phyloP scores from a whole-genome alignment of 1,140 invertebrate species.

The Protaetia brevitarsis region DNA sequence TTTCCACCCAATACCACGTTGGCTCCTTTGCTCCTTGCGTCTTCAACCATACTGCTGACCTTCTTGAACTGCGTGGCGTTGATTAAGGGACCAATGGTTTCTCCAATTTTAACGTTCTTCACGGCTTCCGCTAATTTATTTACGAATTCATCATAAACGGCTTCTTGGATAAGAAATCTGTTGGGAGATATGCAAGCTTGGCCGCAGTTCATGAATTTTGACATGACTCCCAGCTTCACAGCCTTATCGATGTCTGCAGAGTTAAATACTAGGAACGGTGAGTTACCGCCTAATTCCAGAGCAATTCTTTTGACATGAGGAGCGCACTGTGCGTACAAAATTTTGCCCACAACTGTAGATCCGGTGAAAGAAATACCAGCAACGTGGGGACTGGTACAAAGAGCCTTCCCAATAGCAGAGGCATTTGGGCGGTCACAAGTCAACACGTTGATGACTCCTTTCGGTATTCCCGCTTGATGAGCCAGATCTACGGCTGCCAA shows the following conservation, averaged over 20 bases:
- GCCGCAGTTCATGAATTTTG: slow-evolving; percentile 96
- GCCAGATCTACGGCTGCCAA: slow-evolving; percentile 78
- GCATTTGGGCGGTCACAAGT: slow-evolving; percentile 78
- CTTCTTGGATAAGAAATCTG: slow-evolving; percentile 85
- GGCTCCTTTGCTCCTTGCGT: slow-evolving; percentile 84
- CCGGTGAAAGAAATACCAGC: slow-evolving; percentile 94
- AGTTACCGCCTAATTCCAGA: slow-evolving; percentile 96
- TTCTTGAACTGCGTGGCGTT: slow-evolving; percentile 84
- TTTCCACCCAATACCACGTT: slow-evolving; percentile 82
- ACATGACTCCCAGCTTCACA: slow-evolving; percentile 78
- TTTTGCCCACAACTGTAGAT: slow-evolving; percentile 82
- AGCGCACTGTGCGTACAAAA: slow-evolving; percentile 81
- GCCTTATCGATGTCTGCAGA: slow-evolving; percentile 87
- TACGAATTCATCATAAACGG: slow-evolving; percentile 82
- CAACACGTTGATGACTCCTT: slow-evolving; percentile 87
- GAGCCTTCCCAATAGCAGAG: slow-evolving; percentile 72
- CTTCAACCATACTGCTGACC: slow-evolving; percentile 73
- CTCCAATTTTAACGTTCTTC: slow-evolving; percentile 70
- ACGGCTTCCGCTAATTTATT: slow-evolving; percentile 67
- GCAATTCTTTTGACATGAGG: slow-evolving; percentile 84
- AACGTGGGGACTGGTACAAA: slow-evolving; percentile 82
- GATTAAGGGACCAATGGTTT: slow-evolving; percentile 89
- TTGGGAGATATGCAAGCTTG: slow-evolving; percentile 96
- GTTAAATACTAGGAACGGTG: slow-evolving; percentile 96
- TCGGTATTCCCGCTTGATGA: slow-evolving; percentile 75